Conservation (phyloP, 2,888 invertebrate genomes). For the Pollenia labialis region DNA sequence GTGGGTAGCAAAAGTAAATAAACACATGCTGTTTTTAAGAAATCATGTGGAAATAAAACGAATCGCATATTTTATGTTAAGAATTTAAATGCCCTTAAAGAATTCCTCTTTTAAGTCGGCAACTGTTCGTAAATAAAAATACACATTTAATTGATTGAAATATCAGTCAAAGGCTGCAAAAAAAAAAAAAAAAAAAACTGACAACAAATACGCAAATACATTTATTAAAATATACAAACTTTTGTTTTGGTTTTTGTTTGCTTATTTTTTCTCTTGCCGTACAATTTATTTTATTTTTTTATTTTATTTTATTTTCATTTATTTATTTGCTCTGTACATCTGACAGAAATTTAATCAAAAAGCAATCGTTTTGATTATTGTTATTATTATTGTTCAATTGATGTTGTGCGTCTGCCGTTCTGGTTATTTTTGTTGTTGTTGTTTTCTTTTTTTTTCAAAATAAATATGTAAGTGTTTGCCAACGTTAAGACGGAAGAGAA, state of each 20-base stretch:
- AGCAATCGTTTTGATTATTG: background rate
- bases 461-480: background rate
- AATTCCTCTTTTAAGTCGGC: background rate
- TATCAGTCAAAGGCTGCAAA: conserved; percentile 4
- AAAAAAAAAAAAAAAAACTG: background rate
- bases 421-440: background rate
- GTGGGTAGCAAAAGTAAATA: background rate
- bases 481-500: background rate
- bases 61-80: too few species aligned
- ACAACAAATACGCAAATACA: background rate
- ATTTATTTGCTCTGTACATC: conserved; percentile 32
- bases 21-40: too few species aligned
- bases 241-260: background rate
- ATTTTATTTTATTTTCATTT: background rate
- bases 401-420: background rate
- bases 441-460: conserved; percentile 11
- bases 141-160: conserved; percentile 23
- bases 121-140: background rate
- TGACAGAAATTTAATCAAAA: conserved; percentile 40
- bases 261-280: background rate
- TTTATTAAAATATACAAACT: background rate
- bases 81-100: background rate
- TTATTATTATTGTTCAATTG: conserved; percentile 21
- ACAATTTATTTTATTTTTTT: background rate
- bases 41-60: too few species aligned